These are phyloP conservation scores for Lemur catta DNA, from an alignment of 2,797 vertebrate species.

Conservation along the genomic window DNA sequence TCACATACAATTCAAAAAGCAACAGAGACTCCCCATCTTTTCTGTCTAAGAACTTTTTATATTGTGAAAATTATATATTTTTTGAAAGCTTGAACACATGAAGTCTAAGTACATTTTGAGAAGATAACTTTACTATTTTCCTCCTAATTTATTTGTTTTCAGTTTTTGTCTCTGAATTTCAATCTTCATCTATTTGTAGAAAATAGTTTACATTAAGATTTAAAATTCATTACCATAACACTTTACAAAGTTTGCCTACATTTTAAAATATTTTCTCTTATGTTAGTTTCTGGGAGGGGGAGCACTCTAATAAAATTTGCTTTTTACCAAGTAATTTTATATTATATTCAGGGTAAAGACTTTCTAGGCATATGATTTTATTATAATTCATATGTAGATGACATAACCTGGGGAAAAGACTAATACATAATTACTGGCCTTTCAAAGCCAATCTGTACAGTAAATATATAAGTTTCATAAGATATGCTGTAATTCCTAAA, in stretches of 20 bases:
- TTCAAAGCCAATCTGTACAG: background rate
- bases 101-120: conserved; percentile 1
- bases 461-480: conserved; percentile 7
- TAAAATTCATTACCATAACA: conserved; percentile 3
- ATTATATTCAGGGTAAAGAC: background rate
- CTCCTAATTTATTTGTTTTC: background rate
- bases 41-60: background rate
- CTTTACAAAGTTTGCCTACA: background rate
- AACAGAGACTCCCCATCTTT: background rate
- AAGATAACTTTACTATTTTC: background rate
- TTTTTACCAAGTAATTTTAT: conserved; percentile 6
- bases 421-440: background rate
- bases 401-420: background rate
- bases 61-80: background rate
- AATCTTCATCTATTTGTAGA: background rate
- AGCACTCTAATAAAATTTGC: background rate
- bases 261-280: conserved; percentile 21
- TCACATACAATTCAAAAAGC: background rate
- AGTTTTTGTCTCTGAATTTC: background rate
- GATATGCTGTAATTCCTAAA: background rate
- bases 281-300: background rate
- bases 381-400: background rate
- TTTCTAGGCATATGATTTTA: background rate
- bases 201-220: conserved; percentile 2
- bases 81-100: conserved; percentile 1